These are phyloP conservation scores for Fregata magnificens DNA, from an alignment of 2,113 vertebrate genomes.

Conservation along the genomic window DNA sequence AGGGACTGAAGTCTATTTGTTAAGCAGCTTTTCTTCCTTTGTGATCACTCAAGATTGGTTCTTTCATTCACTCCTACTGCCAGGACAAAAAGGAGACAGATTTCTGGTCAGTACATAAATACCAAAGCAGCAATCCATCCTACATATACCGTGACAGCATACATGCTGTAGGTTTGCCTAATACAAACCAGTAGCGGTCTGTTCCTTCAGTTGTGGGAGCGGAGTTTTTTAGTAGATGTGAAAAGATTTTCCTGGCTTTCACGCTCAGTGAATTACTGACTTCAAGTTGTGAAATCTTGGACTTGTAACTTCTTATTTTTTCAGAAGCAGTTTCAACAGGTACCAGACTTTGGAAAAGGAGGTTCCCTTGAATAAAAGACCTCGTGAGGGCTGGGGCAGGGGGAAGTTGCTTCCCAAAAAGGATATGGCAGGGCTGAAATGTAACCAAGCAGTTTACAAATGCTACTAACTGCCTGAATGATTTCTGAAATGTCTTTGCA, in stretches of 20 bases:
- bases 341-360: neutral
- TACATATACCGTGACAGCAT: neutral
- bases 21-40: slow-evolving; percentile 55
- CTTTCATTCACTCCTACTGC: slow-evolving; percentile 27
- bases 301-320: neutral
- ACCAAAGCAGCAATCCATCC: neutral
- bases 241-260: slow-evolving; percentile 5
- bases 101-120: slow-evolving; percentile 6
- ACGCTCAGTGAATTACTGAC: neutral
- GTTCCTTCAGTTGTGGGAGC: neutral
- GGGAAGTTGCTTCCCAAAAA: neutral
- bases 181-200: neutral
- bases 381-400: neutral
- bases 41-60: slow-evolving; percentile 25
- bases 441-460: slow-evolving; percentile 3
- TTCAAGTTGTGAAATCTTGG: neutral
- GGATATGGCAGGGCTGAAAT: neutral
- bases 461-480: neutral
- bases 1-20: slow-evolving; percentile 43
- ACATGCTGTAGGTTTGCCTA: neutral
- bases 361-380: neutral
- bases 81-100: slow-evolving; percentile 13
- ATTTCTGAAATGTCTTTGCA: slow-evolving; percentile 21
- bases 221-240: neutral
- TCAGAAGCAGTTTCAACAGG: neutral